Evolutionary conservation across 2,113 vertebrate genomes (phyloP), one percentile per base, ranked within the genome.

Genomic region (Sturnira hondurensis): DNA sequence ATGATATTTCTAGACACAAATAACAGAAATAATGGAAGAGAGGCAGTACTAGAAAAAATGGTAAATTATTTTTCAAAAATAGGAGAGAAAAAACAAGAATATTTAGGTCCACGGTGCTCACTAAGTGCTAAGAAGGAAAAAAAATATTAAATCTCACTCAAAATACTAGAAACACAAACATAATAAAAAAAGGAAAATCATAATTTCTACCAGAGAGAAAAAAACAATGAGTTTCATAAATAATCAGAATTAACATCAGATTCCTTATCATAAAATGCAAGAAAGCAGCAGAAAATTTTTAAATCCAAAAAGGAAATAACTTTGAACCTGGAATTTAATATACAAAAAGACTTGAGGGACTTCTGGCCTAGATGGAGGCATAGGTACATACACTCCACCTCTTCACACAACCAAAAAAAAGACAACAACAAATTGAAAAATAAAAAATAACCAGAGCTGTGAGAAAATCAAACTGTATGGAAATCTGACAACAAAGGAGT

Each of bases 211-310:
- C 36, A 61, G 41, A 61, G 20, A 80, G 7, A 81, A 47, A 58
- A 74, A 76, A 89, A 95, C 77, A 45, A 70, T 33, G 50, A 82
- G 28, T 58, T 81, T 88, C n/a, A 38, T 86, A 93, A 92, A 50
- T 33, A 77, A 41, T 31, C 70, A 85, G 12, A 76, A 80, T 82
- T 82, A 45, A 50, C 45, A 73, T 78, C 41, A 74, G 68, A 76
- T 31, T 26, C 14, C 52, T 76, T 80, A 43, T 20, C n/a, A 87
- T 11, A 83, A 56, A 84, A 77, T 9, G 4, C 4, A 92, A 54
- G 73, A 89, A 89, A 89, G 54, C 71, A 84, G 4, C 36, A 31
- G 28, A 41, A 86, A 93, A 50, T 20, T 73, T 94, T 56, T 38
- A 68, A 78, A 24, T 77, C 52, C 61, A 67, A n/a, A 38, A 36